These are phyloP conservation scores for Pollicipes pollicipes DNA, from an alignment of 1,140 invertebrate genomes.

Conservation along the genomic window DNA sequence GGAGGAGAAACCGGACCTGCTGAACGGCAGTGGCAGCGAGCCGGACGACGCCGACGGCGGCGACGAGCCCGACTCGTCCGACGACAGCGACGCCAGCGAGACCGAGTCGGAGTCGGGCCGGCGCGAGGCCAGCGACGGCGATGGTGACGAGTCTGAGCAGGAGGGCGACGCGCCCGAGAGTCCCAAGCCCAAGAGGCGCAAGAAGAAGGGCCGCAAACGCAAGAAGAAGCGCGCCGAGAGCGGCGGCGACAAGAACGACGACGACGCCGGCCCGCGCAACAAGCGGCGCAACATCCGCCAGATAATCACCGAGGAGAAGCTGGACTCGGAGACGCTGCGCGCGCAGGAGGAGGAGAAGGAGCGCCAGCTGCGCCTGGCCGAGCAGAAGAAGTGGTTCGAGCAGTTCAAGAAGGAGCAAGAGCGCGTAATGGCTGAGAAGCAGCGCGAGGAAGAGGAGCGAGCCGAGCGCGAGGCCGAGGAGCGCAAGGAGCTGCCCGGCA, in stretches of 20 bases:
- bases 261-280: constrained; percentile 26
- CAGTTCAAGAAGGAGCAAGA: constrained; percentile 70
- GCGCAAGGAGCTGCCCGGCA: too few species aligned
- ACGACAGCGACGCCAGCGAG: constrained; percentile 5
- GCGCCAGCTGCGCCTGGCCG: constrained; percentile 32
- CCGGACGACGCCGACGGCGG: constrained; percentile 8
- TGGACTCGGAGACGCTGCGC: constrained; percentile 76
- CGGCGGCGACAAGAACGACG: not conserved
- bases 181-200: constrained; percentile 10
- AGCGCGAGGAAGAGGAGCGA: constrained; percentile 16
- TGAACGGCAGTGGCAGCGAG: not conserved
- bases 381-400: constrained; percentile 64
- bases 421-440: constrained; percentile 23
- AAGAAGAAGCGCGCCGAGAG: not conserved
- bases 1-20: not conserved
- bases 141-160: not conserved
- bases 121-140: not conserved
- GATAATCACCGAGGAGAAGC: constrained; percentile 76
- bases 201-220: constrained; percentile 8
- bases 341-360: constrained; percentile 85
- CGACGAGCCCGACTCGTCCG: constrained; percentile 5
- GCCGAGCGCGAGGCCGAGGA: not conserved
- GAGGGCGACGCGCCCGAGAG: constrained; percentile 2
- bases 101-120: constrained; percentile 6
- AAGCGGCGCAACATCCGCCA: constrained; percentile 69